Conservation (phyloP, 30 jellyfish, hydroid and myxozoan species). For the Aurelia aurita complex sp. Pacific region DNA sequence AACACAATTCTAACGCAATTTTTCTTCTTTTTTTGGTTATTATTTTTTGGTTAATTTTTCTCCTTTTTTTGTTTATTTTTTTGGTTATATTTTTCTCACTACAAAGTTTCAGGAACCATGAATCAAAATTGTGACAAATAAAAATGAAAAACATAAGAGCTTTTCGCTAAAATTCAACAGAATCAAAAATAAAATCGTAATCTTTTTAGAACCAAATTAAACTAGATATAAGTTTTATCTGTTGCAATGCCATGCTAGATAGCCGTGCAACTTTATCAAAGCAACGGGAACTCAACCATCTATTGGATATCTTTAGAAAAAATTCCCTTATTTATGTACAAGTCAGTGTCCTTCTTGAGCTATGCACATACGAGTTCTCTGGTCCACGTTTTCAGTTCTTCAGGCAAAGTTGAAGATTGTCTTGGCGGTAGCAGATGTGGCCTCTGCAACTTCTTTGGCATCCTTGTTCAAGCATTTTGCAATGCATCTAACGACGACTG, state of each 20-base stretch:
- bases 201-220: neutral
- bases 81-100: neutral
- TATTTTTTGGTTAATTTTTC: neutral
- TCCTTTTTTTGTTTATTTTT: conserved; percentile 10
- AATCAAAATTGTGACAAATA: no score
- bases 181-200: no score
- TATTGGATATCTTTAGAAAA: neutral
- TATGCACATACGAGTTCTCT: conserved; percentile 28
- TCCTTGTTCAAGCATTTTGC: conserved; percentile 90
- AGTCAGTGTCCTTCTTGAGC: conserved; percentile 16
- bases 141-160: no score
- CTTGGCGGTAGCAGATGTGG: conserved; percentile 79
- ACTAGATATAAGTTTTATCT: neutral
- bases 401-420: conserved; percentile 78
- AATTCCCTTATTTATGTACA: conserved; percentile 4
- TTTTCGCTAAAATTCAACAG: no score
- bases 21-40: neutral
- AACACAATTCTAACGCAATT: conserved; percentile 32
- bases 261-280: conserved; percentile 19
- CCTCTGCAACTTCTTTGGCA: conserved; percentile 86
- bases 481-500: conserved; percentile 81
- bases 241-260: conserved; percentile 10
- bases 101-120: no score
- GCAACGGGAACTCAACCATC: neutral
- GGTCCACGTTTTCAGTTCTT: neutral